Conservation (phyloP, 2,113 vertebrate species). For the Callopanchax toddi region DNA sequence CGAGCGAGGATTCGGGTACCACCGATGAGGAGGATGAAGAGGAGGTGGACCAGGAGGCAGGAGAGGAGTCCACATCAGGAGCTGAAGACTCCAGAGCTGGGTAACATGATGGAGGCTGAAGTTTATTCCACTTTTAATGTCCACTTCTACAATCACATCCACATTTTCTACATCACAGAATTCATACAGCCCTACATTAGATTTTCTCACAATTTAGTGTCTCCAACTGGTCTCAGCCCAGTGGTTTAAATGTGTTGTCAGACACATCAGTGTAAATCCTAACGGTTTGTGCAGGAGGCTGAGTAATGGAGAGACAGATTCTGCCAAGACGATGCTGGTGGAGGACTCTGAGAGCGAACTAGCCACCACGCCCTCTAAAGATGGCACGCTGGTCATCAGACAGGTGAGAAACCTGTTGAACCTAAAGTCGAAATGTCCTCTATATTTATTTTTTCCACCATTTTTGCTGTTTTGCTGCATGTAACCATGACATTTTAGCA, state of each 20-base stretch:
- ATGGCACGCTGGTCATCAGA: slow-evolving; percentile 95
- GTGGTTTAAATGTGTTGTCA: no score
- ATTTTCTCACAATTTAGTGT: no score
- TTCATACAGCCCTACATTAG: no score
- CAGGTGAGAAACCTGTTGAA: slow-evolving; percentile 84
- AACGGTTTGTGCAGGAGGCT: slow-evolving; percentile 83
- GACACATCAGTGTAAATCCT: not conserved
- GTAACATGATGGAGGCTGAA: no score
- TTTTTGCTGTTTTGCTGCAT: slow-evolving; percentile 9
- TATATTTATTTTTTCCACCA: not conserved
- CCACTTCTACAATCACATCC: no score
- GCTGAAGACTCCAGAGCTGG: slow-evolving; percentile 91
- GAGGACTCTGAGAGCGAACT: slow-evolving; percentile 92
- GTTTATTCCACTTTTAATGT: no score
- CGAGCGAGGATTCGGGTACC: slow-evolving; percentile 96
- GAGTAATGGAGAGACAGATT: slow-evolving; percentile 96
- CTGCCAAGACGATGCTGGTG: slow-evolving; percentile 94
- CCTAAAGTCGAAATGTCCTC: no score
- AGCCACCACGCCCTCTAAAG: slow-evolving; percentile 91
- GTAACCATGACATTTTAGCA: no score
- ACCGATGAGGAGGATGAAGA: slow-evolving; percentile 97
- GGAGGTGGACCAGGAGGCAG: slow-evolving; percentile 93
- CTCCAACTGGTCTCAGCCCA: no score
- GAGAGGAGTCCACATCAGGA: slow-evolving; percentile 93
- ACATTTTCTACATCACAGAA: no score